Percentiles rank a stretch among this genome's conserved stretches.
phyloP scores from a whole-genome alignment of 2,113 vertebrate species.

The Ameiurus melas region DNA sequence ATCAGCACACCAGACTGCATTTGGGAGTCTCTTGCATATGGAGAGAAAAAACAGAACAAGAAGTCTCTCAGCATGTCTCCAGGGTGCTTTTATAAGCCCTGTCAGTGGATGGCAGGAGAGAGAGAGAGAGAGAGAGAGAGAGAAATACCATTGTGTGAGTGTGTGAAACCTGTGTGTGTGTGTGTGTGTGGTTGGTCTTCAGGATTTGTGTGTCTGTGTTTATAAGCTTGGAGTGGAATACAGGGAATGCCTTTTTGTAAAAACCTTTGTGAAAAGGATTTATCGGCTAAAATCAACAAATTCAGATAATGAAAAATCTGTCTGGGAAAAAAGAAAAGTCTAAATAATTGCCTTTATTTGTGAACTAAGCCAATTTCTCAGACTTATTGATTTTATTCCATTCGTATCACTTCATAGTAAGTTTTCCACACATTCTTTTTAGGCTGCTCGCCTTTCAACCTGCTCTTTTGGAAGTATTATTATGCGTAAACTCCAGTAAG shows the following conservation, averaged over 20 bases:
- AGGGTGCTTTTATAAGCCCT: conserved; percentile 23
- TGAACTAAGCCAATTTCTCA: neutral
- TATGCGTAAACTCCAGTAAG: neutral
- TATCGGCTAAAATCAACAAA: neutral
- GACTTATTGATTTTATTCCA: neutral
- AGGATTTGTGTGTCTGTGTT: neutral
- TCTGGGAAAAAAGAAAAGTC: neutral
- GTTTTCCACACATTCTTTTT: neutral
- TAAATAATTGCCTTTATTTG: neutral
- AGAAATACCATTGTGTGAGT: neutral
- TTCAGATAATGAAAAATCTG: neutral
- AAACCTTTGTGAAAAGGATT: neutral
- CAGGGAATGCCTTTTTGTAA: neutral
- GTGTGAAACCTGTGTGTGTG: neutral
- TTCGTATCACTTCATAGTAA: neutral
- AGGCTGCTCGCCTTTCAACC: neutral
- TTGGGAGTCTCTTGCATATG: conserved; percentile 32
- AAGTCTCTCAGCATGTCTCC: conserved; percentile 13
- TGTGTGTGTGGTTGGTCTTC: neutral
- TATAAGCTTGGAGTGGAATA: neutral
- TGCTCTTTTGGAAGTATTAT: neutral
- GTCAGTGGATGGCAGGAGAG: conserved; percentile 23
- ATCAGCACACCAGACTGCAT: conserved; percentile 61
- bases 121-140: neutral
- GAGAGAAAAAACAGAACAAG: conserved; percentile 8